These are phyloP conservation scores for Zootoca vivipara DNA, from an alignment of 2,113 vertebrate species.

Conservation along the genomic window DNA sequence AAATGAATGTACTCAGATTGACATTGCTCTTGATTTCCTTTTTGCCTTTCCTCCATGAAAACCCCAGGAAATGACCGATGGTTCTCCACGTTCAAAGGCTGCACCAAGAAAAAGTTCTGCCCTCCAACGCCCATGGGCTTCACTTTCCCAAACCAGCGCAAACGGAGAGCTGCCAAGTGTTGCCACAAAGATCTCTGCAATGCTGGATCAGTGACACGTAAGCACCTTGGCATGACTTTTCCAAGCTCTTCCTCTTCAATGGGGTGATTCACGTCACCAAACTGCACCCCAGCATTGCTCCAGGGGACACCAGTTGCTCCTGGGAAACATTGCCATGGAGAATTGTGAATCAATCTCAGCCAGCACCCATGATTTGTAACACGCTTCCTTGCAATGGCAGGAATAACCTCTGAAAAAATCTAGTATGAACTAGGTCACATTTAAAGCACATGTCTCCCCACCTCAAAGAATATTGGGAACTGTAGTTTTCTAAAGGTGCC, in stretches of 20 bases:
- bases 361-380: no score
- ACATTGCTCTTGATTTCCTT: neutral
- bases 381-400: no score
- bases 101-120: neutral
- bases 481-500: no score
- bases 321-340: no score
- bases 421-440: no score
- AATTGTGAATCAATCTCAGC: no score
- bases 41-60: neutral
- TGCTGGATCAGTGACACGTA: neutral
- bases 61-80: neutral
- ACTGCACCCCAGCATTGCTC: no score
- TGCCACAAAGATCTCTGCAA: constrained; percentile 9
- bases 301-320: no score
- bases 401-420: no score
- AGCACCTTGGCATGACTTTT: neutral
- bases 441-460: no score
- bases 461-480: no score
- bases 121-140: neutral
- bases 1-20: neutral
- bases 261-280: neutral
- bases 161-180: neutral
- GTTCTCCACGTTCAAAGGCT: constrained; percentile 14
- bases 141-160: neutral
- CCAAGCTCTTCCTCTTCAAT: neutral